A percentile compares a stretch with the other conserved stretches of the same genome.
Evolutionary conservation across 2,888 invertebrate species (phyloP).

Genomic region (Drosophila seclusa): DNA sequence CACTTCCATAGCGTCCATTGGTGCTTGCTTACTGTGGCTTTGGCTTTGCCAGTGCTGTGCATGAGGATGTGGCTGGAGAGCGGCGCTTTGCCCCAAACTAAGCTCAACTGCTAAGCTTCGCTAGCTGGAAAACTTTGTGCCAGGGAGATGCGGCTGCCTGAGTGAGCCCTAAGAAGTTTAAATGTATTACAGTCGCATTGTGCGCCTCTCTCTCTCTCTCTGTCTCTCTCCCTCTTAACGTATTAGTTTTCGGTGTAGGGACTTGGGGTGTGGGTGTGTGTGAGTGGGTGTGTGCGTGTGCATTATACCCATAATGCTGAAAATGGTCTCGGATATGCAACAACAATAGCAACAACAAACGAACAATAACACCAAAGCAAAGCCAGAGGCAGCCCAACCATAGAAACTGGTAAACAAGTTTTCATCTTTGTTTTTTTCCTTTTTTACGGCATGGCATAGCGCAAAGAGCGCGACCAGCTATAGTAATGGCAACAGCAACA

Average conservation of each 20-base stretch:
- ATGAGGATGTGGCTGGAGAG: slow-evolving; percentile 47
- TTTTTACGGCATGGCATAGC: slow-evolving; percentile 10
- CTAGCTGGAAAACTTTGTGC: slow-evolving; percentile 52
- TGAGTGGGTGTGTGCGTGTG: slow-evolving; percentile 19
- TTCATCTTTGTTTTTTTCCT: slow-evolving; percentile 54
- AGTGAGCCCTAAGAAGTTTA: slow-evolving; percentile 70
- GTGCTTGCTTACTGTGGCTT: slow-evolving; percentile 19
- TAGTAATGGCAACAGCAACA: slow-evolving; percentile 12
- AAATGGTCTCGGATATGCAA: slow-evolving; percentile 68
- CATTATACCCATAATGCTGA: slow-evolving; percentile 60
- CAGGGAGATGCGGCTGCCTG: slow-evolving; percentile 39
- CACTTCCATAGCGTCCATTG: slow-evolving; percentile 43
- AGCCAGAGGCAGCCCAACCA: slow-evolving; percentile 53
- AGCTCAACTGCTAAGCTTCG: slow-evolving; percentile 55
- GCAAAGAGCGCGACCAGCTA: slow-evolving; percentile 47
- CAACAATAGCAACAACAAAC: slow-evolving; percentile 42
- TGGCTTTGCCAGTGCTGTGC: slow-evolving; percentile 14
- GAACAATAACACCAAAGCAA: slow-evolving; percentile 66
- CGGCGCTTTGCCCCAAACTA: slow-evolving; percentile 31
- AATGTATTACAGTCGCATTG: slow-evolving; percentile 63
- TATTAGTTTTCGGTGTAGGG: slow-evolving; percentile 13
- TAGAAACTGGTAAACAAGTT: slow-evolving; percentile 72
- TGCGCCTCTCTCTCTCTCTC: slow-evolving; percentile 2
- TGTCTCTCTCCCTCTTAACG: slow-evolving; percentile 4
- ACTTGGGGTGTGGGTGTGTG: background rate